These are phyloP conservation scores for Palythoa grandis DNA, from an alignment of 92 coral and sea anemone species.

Conservation along the genomic window DNA sequence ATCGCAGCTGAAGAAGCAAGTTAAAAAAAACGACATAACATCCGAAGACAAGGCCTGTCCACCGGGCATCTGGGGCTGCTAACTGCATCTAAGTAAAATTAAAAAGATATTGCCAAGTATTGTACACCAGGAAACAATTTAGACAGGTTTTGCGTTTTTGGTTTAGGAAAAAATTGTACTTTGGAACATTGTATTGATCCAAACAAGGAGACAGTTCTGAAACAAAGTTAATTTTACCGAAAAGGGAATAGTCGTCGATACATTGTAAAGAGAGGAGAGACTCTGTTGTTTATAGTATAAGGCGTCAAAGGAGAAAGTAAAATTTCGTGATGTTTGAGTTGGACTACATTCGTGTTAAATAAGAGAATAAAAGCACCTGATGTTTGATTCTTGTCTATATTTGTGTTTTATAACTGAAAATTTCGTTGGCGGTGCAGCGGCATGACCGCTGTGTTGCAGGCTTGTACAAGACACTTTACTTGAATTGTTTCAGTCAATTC, in stretches of 20 bases:
- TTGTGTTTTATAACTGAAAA: too few relatives aligned
- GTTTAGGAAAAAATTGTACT: background rate
- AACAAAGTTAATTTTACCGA: background rate
- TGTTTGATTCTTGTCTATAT: background rate
- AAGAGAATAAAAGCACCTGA: background rate
- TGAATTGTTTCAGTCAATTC: too few relatives aligned
- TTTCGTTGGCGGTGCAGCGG: too few relatives aligned
- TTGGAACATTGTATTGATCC: background rate
- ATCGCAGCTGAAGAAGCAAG: background rate
- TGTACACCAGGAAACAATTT: background rate
- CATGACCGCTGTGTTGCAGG: too few relatives aligned
- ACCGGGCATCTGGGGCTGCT: constrained; percentile 16
- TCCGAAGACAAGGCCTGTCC: background rate
- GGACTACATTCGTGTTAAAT: background rate
- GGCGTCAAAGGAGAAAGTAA: background rate
- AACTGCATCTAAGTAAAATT: background rate
- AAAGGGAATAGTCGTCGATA: background rate
- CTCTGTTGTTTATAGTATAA: background rate
- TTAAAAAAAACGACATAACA: background rate
- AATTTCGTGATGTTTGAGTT: background rate
- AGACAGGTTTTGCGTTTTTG: background rate
- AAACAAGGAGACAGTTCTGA: background rate
- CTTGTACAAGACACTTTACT: too few relatives aligned
- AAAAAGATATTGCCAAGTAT: background rate
- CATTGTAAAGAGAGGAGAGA: background rate